Evolutionary conservation across 2,113 vertebrate genomes (phyloP).

Genomic region (Physeter macrocephalus): DNA sequence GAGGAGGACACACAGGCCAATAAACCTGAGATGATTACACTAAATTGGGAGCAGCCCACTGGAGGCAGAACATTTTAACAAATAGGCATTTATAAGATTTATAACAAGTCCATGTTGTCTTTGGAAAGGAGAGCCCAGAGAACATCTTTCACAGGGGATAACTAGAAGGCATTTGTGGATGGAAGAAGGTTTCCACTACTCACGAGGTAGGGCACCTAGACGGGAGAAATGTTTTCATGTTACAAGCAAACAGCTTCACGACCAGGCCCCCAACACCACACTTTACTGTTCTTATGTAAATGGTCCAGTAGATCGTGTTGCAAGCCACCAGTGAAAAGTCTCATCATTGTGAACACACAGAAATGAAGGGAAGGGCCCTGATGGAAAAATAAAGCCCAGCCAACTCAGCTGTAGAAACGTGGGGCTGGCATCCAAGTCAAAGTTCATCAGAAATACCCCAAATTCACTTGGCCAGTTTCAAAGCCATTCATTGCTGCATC

Average conservation of each 20-base stretch:
- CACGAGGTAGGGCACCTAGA: background rate
- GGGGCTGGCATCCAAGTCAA: background rate
- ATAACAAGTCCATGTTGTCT: background rate
- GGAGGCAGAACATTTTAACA: background rate
- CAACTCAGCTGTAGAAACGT: rapidly evolving
- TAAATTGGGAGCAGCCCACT: background rate
- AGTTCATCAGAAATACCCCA: background rate
- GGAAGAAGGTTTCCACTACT: background rate
- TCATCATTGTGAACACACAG: background rate
- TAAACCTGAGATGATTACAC: background rate
- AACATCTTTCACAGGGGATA: background rate
- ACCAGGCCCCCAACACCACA: background rate
- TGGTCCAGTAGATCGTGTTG: background rate
- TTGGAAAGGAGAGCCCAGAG: background rate
- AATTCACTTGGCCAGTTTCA: background rate
- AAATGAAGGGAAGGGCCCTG: background rate
- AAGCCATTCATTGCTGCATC: background rate
- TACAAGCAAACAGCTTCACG: background rate
- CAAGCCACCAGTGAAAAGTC: background rate
- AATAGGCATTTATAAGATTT: background rate
- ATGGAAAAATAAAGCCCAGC: background rate
- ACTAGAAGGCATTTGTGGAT: background rate
- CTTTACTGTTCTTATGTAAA: background rate
- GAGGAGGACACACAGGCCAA: background rate
- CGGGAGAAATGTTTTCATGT: background rate